Evolutionary conservation across 1,140 invertebrate genomes (phyloP), one percentile per base, ranked within the genome.

Genomic region (Procambarus clarkii): DNA sequence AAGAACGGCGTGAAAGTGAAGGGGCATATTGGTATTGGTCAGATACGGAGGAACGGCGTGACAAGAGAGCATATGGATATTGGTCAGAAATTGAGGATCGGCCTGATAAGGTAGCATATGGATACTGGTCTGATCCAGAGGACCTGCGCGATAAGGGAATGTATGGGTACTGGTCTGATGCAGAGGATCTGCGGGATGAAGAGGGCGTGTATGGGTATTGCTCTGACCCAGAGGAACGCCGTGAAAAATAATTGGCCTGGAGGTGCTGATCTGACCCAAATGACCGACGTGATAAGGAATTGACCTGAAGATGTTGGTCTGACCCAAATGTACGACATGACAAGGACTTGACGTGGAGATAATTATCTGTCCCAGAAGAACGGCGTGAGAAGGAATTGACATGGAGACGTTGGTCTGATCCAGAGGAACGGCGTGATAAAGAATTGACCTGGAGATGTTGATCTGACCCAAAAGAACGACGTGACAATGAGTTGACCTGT

Each of bases 241-340:
- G 80, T 13, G 80, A 82, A 0, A 60, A 46, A 13, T 50, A 82
- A 34, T 50, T 34, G 77, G 5, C 77, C 54, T 58, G 46, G 2
- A 44, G 80, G 50, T 60, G 44, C 50, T 58, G 50, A 18, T 82
- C 86, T 9, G 54, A 60, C 34, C 79, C 78, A 34, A 84, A 84
- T 58, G 79, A 83, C 24, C 71, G 83, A 69, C 71, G 88, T 86
- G 82, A 83, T 54, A n/a, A 34, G 44, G 79, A 76, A 18, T 74
- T 80, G 79, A 58, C 77, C 79, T 85, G 80, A n/a, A n/a, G 18
- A 5, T 44, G 71, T 44, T 89, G 76, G 69, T 87, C 50, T 11
- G 34, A 50, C 21, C 15, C n/a, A 15, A 50, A 82, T 8, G 50
- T 60, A 45, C 71, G 71, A n/a, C 69, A 71, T 24, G 45, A 54